Percentiles rank a stretch among this genome's conserved stretches.
Conservation (phyloP, 2,113 vertebrate species). For the Thunnus maccoyii region DNA sequence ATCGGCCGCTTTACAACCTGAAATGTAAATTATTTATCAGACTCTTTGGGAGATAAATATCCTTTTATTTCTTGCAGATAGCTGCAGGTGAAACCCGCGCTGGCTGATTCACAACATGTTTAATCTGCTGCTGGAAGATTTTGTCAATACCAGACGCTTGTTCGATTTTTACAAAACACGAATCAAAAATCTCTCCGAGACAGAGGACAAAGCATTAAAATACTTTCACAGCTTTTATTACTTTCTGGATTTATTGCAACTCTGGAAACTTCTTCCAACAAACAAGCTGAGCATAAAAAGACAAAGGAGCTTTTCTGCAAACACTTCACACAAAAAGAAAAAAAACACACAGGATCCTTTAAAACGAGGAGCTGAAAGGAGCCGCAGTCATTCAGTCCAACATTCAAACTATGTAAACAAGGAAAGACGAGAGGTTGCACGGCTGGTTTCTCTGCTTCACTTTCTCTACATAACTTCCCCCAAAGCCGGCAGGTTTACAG, state of each 20-base stretch:
- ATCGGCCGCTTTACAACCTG: not conserved
- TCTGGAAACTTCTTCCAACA: not conserved
- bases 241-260: not conserved
- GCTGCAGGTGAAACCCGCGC: slow-evolving; percentile 16
- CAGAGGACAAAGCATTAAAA: not conserved
- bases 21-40: slow-evolving; percentile 26
- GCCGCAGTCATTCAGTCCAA: not conserved
- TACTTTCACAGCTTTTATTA: not conserved
- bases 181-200: not conserved
- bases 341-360: not conserved
- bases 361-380: not conserved
- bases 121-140: slow-evolving; percentile 21
- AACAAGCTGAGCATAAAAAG: not conserved
- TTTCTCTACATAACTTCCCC: not conserved
- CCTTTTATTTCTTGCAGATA: not conserved
- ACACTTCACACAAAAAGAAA: not conserved
- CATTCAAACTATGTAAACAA: slow-evolving; percentile 49
- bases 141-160: not conserved
- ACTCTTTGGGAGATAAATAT: slow-evolving; percentile 41
- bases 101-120: slow-evolving; percentile 9
- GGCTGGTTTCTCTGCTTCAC: slow-evolving; percentile 51
- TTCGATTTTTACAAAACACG: slow-evolving; percentile 1
- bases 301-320: not conserved
- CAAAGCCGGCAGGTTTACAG: not conserved
- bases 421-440: slow-evolving; percentile 17